Evolutionary conservation across 2,797 vertebrate genomes (phyloP), one percentile per base, ranked within the genome.

Genomic region (Sylvilagus floridanus): DNA sequence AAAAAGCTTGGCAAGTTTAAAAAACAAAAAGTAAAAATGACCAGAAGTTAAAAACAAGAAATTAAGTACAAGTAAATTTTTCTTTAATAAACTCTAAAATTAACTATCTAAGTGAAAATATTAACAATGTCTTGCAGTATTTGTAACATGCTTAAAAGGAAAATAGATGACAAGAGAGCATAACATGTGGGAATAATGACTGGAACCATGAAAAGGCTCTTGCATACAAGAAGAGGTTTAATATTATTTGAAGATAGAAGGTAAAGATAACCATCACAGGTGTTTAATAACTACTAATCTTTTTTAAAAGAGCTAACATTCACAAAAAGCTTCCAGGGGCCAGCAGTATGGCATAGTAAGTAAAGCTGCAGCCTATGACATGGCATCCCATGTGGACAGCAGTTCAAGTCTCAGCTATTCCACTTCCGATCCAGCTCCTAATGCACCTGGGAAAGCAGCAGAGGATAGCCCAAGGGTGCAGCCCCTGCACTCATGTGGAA

Each of bases 1-100:
- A 97, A 97, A 97, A 97, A 97, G 60, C 88, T 81, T 86, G 90
- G 42, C 77, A 87, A 83, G 37, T 83, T 93, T 92, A 57, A 57
- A 57, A 21, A 57, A 19, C 63, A 69, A 24, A 84, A 77, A 88
- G 10, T 57, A 3, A 66, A 69, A 71, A 78, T 12, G 35, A 52
- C 28, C n/a, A 50, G 57, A 57, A 69, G 62, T 62, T 13, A 68
- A 42, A 60, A 57, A 32, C 42, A n/a, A 7, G 13, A 30, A 32
- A 22, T 7, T 73, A 52, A 63, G 52, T 88, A 14, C 42, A 83
- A 93, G 60, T 42, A 7, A 22, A 50, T 60, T 30, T 52, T 88
- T 75, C 7, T 88, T 35, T 32, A 78, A 62, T 72, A 4, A 92
- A 47, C 17, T 54, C 72, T 30, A 62, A 78, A 63, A 54, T 42